These are phyloP conservation scores for Ctenopoma multispine DNA, from an alignment of 2,797 vertebrate genomes.

Conservation along the genomic window DNA sequence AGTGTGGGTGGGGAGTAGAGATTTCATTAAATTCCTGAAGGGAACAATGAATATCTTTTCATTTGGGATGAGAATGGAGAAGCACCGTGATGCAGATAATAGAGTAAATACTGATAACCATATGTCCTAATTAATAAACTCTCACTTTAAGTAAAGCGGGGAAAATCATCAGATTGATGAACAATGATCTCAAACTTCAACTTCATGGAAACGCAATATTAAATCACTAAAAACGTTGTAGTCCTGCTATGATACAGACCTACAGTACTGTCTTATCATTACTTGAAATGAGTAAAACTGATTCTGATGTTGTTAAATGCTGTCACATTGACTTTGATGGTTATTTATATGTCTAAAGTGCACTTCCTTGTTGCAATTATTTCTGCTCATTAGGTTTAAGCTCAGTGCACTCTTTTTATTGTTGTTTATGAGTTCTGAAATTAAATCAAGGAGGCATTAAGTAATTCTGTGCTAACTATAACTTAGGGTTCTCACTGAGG, in stretches of 20 bases:
- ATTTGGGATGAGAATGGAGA: conserved; percentile 15
- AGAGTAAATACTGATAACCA: not conserved
- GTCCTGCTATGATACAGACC: not conserved
- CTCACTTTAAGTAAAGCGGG: no score
- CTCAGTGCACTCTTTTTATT: conserved; percentile 5
- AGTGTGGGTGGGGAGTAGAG: conserved; percentile 17
- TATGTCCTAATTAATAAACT: no score
- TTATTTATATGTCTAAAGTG: not conserved
- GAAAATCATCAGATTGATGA: no score
- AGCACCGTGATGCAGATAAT: not conserved
- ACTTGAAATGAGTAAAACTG: conserved; percentile 11
- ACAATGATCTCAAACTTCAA: no score
- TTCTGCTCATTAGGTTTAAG: conserved; percentile 4
- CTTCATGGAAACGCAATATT: no score
- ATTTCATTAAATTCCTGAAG: conserved; percentile 3
- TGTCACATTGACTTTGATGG: conserved; percentile 6
- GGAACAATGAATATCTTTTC: conserved; percentile 2
- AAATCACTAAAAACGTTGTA: no score
- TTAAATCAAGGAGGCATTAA: conserved; percentile 2
- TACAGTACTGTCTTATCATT: not conserved
- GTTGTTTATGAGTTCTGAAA: conserved; percentile 8
- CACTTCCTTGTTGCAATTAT: conserved; percentile 1
- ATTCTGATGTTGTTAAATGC: conserved; percentile 11
- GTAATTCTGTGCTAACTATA: conserved; percentile 17
- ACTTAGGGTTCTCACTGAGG: conserved; percentile 12